Evolutionary conservation across 2,888 invertebrate genomes (phyloP), one percentile per base, ranked within the genome.

Genomic region (Therioaphis trifolii): DNA sequence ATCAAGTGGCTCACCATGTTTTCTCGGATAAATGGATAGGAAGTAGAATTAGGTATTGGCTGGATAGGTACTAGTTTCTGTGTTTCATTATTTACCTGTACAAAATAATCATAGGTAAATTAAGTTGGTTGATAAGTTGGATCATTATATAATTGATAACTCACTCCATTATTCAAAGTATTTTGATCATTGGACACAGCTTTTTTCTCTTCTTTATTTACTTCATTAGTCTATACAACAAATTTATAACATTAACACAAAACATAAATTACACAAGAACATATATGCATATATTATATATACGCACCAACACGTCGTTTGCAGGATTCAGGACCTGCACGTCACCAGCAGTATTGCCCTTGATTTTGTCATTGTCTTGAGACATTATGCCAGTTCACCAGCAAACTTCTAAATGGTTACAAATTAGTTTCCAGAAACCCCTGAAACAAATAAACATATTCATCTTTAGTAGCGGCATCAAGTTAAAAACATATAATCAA

Each of bases 391-490:
- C 18, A 52, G 35, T 21, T 49, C 14, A 7, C 29, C 58, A 35
- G 24, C 21, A 27, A 76, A 76, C n/a, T 61, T 61, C 7, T n/a
- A 61, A 27, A 61, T 46, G 43, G 15, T 77, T 49, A 63, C 21
- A 49, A 76, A 76, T 76, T 43, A 61, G 46, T 46, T 61, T 29
- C 63, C 61, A 43, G n/a, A 7, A 66, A 29, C 14, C 15, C 35
- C 76, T 77, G 63, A 29, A 77, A 77, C 63, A 77, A 58, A 77
- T 46, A 29, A 63, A 76, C 43, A 61, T 43, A 15, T 15, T 11
- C 46, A 2, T 74, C 15, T 55, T 46, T 40, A 7, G n/a, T 52
- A 72, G 2, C 46, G 4, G 2, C 27, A 7, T 52, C 15, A 52
- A 35, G 21, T 35, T 52, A 35, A 72, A 72, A 35, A 15, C 43